Base-by-base conservation (phyloP, 2,888 invertebrate genomes). In the Clunio marinus region DNA sequence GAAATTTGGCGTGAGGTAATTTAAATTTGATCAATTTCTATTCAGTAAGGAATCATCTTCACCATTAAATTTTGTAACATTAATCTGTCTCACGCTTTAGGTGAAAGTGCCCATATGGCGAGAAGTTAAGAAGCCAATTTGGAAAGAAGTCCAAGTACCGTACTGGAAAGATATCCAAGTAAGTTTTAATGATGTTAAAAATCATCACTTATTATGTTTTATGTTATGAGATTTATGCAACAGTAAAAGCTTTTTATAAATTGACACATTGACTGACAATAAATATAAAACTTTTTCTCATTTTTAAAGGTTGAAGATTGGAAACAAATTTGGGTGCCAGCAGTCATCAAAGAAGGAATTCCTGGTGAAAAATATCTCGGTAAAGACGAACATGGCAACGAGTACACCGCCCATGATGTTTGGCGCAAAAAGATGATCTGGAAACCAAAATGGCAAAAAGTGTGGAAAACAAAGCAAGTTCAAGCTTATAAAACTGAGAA, bases 381-480 rank as follows among this genome's bases (percentile, higher is more conserved):
- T 5, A 86, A 85, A 72, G 86, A 86, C 72, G 80, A 83, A 69
- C 82, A 84, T 70, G 86, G 86, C 3, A 86, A 85, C 83, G 85
- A 87, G 73, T 85, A 86, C 74, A 86, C 84, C 28, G 84, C 85
- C 70, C 86, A 86, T 75, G 86, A 84, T 71, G 77, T 85, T 2
- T 87, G 85, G 86, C 83, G 85, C 73, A 88, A 87, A 75, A 86
- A 85, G 72, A 80, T 87, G 74, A 81, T 87, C 71, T 88, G 88
- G 88, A 87, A 87, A 73, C 84, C 86, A 0, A 80, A 83, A 5
- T 87, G 86, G 86, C 86, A 86, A 73, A 86, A 57, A 25, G 25
- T 63, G 15, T 84, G 82, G 82, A 81, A 77, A 69, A 82, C 82
- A 1, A 83, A 81, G 69, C 83, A 84, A 74, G 84, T 84, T 73